phyloP scores from a whole-genome alignment of 2,888 invertebrate genomes.

The Rhyacophila evoluta region DNA sequence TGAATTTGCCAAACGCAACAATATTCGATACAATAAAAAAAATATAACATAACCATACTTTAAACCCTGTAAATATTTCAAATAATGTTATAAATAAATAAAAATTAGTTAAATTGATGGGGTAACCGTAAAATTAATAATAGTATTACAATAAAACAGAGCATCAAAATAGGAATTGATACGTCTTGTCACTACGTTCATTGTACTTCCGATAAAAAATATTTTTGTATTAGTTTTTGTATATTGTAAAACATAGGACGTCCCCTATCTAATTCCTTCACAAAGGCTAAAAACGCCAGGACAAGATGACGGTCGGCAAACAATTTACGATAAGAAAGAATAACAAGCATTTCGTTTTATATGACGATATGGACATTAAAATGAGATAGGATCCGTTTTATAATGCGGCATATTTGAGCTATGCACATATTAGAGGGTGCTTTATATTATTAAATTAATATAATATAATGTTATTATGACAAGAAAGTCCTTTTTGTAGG shows the following conservation, averaged over 20 bases:
- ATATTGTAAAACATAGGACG: not conserved
- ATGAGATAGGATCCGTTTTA: not conserved
- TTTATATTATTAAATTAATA: no score
- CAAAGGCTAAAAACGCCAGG: not conserved
- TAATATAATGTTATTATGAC: no score
- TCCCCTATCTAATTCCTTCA: not conserved
- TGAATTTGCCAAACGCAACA: not conserved
- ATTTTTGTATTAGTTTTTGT: not conserved
- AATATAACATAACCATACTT: no score
- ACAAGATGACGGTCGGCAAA: conserved; percentile 15
- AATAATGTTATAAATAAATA: no score
- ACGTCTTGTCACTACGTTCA: not conserved
- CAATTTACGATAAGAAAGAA: not conserved
- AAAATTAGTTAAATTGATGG: no score
- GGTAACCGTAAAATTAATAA: no score
- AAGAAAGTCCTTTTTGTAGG: no score
- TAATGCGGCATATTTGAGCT: not conserved
- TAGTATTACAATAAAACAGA: not conserved
- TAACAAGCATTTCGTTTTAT: not conserved
- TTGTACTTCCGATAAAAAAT: not conserved
- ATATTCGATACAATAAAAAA: no score
- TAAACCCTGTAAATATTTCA: no score
- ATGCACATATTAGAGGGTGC: no score
- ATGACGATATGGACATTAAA: not conserved
- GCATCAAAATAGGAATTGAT: not conserved